Base-by-base conservation (phyloP, 2,797 vertebrate species). In the Neosalanx taihuensis region DNA sequence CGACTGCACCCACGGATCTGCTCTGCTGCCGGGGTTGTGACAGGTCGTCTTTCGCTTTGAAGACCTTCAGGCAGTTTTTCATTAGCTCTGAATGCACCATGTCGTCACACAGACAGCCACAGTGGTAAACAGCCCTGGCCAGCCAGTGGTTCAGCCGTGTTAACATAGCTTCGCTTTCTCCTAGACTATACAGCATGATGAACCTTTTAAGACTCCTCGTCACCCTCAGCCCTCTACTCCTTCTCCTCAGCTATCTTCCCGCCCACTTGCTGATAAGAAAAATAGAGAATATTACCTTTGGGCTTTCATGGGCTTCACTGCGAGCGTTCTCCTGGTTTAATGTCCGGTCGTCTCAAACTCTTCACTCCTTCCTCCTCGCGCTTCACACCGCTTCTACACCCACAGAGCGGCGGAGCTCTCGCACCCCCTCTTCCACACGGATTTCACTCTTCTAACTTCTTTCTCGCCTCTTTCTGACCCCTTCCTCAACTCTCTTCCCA, bases 11-110 rank as follows among this genome's bases (percentile, higher is more conserved):
- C 58, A 7, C 53, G 41, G 72, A 49, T 59, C 62, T 31, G 20
- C 58, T 30, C 70, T 35, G 26, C 58, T 6, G 23, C 29, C 23
- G 9, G 58, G 58, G 10, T 60, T 60, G 4, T 60, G 58, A 60
- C 58, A 60, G 58, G 2, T 26, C 29, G 64, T 79, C 64, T 77
- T 74, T 70, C 71, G 65, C 72, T 74, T 41, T 57, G 72, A 58
- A 70, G 73, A 71, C 78, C 77, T 78, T 67, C 49, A 31, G 72
- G 67, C 60, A 74, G 29, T 70, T 80, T 78, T 72, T 76, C 76
- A 74, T 77, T 72, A 78, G 57, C 62, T 64, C 51, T 69, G 64
- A 72, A 58, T 5, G 15, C 18, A 68, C 51, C 26, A 68, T 30
- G 41, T 71, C 4, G 62, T 64, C 29, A 6, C 33, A 37, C 53